These are phyloP conservation scores for Chromobotia macracanthus DNA, from an alignment of 2,797 vertebrate genomes.

Conservation along the genomic window DNA sequence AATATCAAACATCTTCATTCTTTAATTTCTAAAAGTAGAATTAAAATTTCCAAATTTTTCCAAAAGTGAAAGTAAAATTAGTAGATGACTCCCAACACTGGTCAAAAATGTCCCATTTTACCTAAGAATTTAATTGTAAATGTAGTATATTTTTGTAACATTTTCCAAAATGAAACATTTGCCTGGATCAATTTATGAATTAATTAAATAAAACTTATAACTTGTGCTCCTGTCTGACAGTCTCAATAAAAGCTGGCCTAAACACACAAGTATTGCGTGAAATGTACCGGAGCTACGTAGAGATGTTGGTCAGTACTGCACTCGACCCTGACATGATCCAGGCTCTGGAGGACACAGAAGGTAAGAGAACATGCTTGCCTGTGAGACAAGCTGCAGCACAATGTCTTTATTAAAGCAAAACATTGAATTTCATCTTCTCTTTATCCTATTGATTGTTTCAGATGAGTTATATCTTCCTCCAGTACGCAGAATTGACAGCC, in stretches of 20 bases:
- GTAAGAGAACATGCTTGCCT: constrained; percentile 66
- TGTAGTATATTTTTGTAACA: no score
- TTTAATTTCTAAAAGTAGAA: no score
- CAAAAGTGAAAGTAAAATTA: no score
- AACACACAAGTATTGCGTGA: constrained; percentile 92
- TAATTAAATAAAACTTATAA: no score
- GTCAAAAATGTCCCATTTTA: no score
- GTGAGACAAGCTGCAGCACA: background rate
- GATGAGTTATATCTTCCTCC: constrained; percentile 92
- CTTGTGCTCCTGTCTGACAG: constrained; percentile 52
- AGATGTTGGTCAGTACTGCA: constrained; percentile 93
- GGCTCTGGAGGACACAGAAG: constrained; percentile 91
- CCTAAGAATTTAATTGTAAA: no score
- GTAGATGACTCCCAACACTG: no score
- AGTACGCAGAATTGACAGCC: constrained; percentile 92
- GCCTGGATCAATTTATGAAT: no score
- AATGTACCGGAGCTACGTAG: constrained; percentile 95
- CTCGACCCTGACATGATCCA: constrained; percentile 95
- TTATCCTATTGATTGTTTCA: constrained; percentile 62
- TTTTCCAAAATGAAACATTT: no score
- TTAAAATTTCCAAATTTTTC: no score
- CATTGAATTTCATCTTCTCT: background rate
- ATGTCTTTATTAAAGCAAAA: background rate
- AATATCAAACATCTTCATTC: no score
- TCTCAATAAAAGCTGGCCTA: constrained; percentile 79